Percentiles rank a stretch among this genome's conserved stretches.
Evolutionary conservation across 2,113 vertebrate species (phyloP).

Genomic region (Ammospiza caudacuta): DNA sequence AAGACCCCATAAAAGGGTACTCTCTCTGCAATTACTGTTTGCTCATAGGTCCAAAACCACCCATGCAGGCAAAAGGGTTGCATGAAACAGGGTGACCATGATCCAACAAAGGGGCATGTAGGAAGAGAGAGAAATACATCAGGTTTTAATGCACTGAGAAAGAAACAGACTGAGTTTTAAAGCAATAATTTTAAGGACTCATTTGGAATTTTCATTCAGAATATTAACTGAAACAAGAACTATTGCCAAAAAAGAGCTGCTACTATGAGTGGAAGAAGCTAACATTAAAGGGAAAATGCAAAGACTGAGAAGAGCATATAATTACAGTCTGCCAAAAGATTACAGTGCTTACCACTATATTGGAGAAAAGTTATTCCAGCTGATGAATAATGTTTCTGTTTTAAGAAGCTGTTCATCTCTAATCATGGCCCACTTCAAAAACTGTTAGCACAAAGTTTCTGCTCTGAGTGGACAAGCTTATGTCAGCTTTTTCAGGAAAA

Average conservation of each 20-base stretch:
- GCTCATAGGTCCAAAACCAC: neutral
- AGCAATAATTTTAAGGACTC: neutral
- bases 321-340: constrained; percentile 12
- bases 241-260: neutral
- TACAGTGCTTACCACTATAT: neutral
- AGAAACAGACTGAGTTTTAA: neutral
- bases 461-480: neutral
- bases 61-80: neutral
- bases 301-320: neutral
- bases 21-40: neutral
- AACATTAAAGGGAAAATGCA: neutral
- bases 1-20: neutral
- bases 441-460: neutral
- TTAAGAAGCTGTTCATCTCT: neutral
- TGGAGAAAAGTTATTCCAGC: neutral
- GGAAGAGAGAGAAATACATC: neutral
- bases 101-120: neutral
- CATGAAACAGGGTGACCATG: neutral
- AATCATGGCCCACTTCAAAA: neutral
- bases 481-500: neutral
- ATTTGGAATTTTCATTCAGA: neutral
- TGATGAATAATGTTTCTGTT: neutral
- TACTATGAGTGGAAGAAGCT: neutral
- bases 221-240: neutral
- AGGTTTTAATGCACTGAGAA: neutral